Evolutionary conservation across 2,797 vertebrate genomes (phyloP), one percentile per base, ranked within the genome.

Genomic region (Xerus rutilus): DNA sequence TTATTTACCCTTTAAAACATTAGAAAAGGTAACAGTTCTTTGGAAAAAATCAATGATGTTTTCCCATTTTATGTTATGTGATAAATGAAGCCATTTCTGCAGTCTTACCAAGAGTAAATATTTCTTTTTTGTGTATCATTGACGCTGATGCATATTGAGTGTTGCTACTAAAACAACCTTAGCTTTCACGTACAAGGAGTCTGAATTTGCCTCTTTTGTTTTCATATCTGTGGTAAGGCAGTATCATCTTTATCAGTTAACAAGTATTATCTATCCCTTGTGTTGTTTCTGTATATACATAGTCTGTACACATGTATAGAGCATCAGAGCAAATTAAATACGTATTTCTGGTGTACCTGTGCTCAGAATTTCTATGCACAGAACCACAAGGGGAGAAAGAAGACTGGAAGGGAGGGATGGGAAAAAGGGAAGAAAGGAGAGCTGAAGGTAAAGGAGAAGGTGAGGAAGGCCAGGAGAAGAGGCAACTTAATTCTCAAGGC

Each of bases 41-140:
- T 45, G 5, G 59, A 89, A 86, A 70, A 91, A 93, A 91, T 89
- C 30, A 89, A 73, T 64, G 69, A 35, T 20, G 39, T 83, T 91
- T 79, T 62, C 5, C 18, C 35, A 89, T 39, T 86, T 87, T 45
- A 76, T 83, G 62, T 64, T 91, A n/a, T 64, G 1, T 82, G 25
- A 54, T 79, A 86, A 78, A 21, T 77, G 70, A 94, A 72, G 11
- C 13, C 25, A 18, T 86, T 93, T 83, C 54, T 86, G 0, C 28
- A 85, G 25, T 86, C 8, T 94, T 87, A 92, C 21, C 20, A 89
- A 62, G 32, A 70, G 21, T 90, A 74, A 78, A 89, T 89, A 74
- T 54, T 82, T 78, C 4, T n/a, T 32, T 49, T 74, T 5, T n/a
- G 6, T 30, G 83, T 93, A 78, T 70, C 30, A 83, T 74, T 95